Conservation (phyloP, 2,797 vertebrate species). For the Trichosurus vulpecula region DNA sequence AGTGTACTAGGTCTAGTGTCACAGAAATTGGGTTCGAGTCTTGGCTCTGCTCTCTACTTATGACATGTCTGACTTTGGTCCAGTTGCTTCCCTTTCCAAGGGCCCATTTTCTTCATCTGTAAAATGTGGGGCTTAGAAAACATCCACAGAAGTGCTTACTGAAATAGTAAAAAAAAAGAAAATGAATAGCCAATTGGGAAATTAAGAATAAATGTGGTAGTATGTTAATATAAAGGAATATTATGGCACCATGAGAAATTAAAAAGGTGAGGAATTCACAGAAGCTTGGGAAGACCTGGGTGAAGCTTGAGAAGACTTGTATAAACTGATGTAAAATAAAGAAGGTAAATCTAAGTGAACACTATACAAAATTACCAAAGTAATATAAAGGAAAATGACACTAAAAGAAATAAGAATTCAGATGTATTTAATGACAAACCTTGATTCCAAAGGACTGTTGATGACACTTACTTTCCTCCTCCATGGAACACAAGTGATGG, state of each 20-base stretch:
- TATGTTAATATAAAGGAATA: background rate
- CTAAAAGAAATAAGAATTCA: background rate
- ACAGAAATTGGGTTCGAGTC: background rate
- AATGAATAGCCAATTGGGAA: background rate
- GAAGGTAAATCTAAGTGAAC: background rate
- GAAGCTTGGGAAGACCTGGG: background rate
- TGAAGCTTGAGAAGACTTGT: background rate
- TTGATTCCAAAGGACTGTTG: background rate
- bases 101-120: background rate
- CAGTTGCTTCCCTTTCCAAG: background rate
- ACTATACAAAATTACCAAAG: background rate
- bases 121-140: background rate
- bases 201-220: background rate
- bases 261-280: background rate
- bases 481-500: background rate
- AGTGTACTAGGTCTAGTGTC: background rate
- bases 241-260: background rate
- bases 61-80: background rate
- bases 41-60: background rate
- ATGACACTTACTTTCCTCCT: background rate
- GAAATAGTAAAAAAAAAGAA: background rate
- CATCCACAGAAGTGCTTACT: background rate
- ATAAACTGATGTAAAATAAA: background rate
- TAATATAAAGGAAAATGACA: background rate
- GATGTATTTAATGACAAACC: background rate